A percentile compares a stretch with the other conserved stretches of the same genome.
Evolutionary conservation across 2,888 invertebrate genomes (phyloP).

Genomic region (Oligia latruncula): DNA sequence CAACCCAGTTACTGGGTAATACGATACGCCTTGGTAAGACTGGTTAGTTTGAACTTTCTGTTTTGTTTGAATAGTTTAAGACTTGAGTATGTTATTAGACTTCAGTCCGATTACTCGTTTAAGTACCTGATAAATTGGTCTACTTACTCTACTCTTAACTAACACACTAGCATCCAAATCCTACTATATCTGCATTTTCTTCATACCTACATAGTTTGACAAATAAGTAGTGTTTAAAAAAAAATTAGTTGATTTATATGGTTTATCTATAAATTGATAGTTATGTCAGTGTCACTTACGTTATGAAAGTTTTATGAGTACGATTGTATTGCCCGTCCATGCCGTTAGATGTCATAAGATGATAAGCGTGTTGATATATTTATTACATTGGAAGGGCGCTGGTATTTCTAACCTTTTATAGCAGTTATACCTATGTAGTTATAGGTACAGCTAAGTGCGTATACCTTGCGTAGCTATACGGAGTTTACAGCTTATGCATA

Average conservation of each 20-base stretch:
- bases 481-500: slow-evolving; percentile 56
- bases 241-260: slow-evolving; percentile 26
- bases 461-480: slow-evolving; percentile 29
- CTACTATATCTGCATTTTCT: background rate
- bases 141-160: background rate
- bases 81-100: background rate
- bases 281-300: slow-evolving; percentile 59
- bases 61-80: background rate
- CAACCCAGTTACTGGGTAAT: no score
- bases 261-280: slow-evolving; percentile 56
- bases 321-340: slow-evolving; percentile 53
- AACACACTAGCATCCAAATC: background rate
- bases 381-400: slow-evolving; percentile 50
- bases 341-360: slow-evolving; percentile 54
- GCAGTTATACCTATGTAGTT: slow-evolving; percentile 1
- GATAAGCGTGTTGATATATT: slow-evolving; percentile 61
- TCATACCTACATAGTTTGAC: slow-evolving; percentile 16
- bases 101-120: background rate
- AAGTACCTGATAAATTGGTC: background rate
- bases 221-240: slow-evolving; percentile 22
- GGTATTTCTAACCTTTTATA: slow-evolving; percentile 43
- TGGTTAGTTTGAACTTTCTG: background rate
- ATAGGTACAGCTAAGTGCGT: slow-evolving; percentile 18
- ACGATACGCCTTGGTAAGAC: no score
- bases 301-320: slow-evolving; percentile 60